Conservation (phyloP, 2,113 vertebrate genomes). For the Scalopus aquaticus region DNA sequence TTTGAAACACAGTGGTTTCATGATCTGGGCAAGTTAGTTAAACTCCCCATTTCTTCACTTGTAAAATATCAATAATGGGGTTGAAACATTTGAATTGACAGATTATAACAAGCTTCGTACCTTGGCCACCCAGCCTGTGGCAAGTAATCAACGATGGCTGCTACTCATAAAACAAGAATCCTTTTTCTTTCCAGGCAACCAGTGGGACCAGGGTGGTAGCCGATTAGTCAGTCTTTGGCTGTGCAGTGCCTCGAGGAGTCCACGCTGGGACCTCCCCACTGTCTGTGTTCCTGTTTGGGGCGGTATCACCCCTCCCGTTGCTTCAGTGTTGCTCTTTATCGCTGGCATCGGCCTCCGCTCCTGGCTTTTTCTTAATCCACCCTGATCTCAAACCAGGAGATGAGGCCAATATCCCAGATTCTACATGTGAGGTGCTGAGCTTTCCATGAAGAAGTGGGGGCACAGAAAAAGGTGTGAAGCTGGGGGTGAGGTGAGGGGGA, state of each 20-base stretch:
- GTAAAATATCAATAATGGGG: neutral
- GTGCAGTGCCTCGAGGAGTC: neutral
- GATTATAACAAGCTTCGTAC: neutral
- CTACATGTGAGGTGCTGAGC: neutral
- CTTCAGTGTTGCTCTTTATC: neutral
- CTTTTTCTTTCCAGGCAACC: neutral
- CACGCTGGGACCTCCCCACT: no score
- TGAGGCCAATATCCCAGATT: neutral
- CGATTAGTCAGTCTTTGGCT: neutral
- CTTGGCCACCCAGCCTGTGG: neutral
- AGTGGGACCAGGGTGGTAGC: rapidly evolving
- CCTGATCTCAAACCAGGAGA: neutral
- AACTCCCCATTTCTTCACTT: neutral
- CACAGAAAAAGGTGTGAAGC: neutral
- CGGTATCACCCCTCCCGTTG: neutral
- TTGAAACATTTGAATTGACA: neutral
- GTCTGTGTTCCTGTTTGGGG: neutral
- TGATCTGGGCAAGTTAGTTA: neutral
- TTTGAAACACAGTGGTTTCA: neutral
- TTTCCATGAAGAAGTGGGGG: neutral
- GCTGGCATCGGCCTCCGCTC: neutral
- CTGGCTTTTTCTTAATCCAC: neutral
- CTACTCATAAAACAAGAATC: neutral
- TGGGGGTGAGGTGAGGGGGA: neutral
- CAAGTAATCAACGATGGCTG: neutral